Base-by-base conservation (phyloP, 2,113 vertebrate species). In the Pongo abelii region DNA sequence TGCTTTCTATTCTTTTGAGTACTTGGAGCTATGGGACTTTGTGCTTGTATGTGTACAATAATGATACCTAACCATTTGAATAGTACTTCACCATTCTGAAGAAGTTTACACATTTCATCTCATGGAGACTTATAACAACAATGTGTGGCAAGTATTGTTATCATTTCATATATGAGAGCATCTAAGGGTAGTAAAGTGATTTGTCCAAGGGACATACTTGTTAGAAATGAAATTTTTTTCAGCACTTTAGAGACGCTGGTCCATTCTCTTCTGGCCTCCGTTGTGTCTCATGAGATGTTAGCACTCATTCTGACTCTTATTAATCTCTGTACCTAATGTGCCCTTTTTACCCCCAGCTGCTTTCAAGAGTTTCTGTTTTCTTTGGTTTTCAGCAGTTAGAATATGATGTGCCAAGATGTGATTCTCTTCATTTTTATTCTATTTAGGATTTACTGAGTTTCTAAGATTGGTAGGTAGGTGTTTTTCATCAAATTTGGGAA, bases 401-500 rank as follows among this genome's bases (percentile, higher is more conserved):
- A 69, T 72, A 0, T 43, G 27, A 70, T 75, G 38, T 67, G 25
- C 46, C 38, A 38, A 30, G 3, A 17, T 84, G 25, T 61, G 17
- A 2, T n/a, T 94, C 67, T 96, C 11, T 61, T 92, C 61, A 79
- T 30, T 32, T 79, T 35, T 83, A 20, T 40, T 4, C n/a, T 61
- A 3, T 16, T 38, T 40, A 46, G 38, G 40, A 48, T 83, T 92
- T 84, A 55, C 90, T 48, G n/a, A 96, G 52, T 94, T 90, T 91
- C 80, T 84, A 5, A 46, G 61, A 84, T 84, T 93, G 70, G 20
- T 61, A 23, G n/a, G 4, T 30, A 69, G 59, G 9, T 90, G 18
- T 61, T 95, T 93, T 87, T 91, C 70, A 78, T 94, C 74, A 81
- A 81, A 57, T 86, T 57, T 94, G 80, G 67, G 57, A 52, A n/a